Base-by-base conservation (phyloP, 2,113 vertebrate genomes). In the Corydoras sp. region DNA sequence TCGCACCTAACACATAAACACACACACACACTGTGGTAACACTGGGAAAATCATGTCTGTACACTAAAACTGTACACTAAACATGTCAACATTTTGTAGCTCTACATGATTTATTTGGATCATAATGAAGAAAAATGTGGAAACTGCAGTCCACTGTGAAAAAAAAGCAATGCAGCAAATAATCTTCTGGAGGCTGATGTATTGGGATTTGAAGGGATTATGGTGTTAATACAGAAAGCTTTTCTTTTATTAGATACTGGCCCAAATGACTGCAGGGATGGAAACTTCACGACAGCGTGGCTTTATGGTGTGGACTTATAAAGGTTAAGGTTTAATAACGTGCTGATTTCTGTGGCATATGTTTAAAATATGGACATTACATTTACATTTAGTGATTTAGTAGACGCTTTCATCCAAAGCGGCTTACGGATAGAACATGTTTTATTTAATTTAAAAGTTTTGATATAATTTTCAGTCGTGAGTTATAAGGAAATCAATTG, bases 1-100 rank as follows among this genome's bases (percentile, higher is more conserved):
- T 74, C 97, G 81, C 70, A 99, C 97, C 97, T 98, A 81, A 1
- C 58, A 30, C 14, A 24, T 24, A 49, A 24, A 24, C 58, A 68
- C 12, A 65, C 15, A 64, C 14, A n/a, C 18, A 24, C 18, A 24
- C 18, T 24, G 18, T 24, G 18, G 18, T 24, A 32, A 43, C n/a
- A 49, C 15, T 9, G 0, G 13, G n/a, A 63, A 2, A 11, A 50
- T 50, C 49, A 50, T 7, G 49, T 50, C 49, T 50, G 49, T 50
- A 50, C 49, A 50, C 49, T 50, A 11, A 11, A 50, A 50, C 49
- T 50, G 11, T 50, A 50, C 11, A 1, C 7, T 50, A 2, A 50
- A 50, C 7, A 7, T 11, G 49, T 9, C 49, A 50, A 50, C 11
- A 9, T 32, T 3, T 15, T 56, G 13, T 35, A 18, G 24, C 30